Base-by-base conservation (phyloP, 2,113 vertebrate species). In the Taurulus bubalis region DNA sequence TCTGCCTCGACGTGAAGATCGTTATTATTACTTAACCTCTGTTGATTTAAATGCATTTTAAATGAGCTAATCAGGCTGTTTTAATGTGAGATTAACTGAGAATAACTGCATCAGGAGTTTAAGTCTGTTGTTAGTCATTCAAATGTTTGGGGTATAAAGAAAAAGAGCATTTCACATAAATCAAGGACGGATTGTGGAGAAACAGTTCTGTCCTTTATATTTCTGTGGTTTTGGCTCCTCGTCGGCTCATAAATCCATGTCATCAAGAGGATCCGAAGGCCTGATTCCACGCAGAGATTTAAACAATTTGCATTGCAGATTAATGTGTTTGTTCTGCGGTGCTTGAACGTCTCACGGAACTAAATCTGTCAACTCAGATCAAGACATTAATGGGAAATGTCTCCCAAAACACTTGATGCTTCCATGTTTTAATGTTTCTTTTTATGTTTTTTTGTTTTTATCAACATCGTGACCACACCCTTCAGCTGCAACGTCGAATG, bases 1-100 rank as follows among this genome's bases (percentile, higher is more conserved):
- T 85, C 82, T 69, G 80, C 71, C 69, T 91, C 68, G 28, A 83
- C 40, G 2, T 42, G 51, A 49, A 66, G 14, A 80, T 80, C 66
- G 65, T 51, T 71, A 30, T 78, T 24, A 77, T 74, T 58, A 28
- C 22, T 32, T 58, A 34, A 34, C 58, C 38, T 30, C 8, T 32
- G 11, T 66, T 38, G 7, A 68, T 77, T 64, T 16, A 14, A 40
- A 30, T 83, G 34, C 34, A n/a, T 30, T 77, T 60, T 60, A 28
- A 69, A 28, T 3, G 11, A 8, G 3, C 51, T 56, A 40, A 65
- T 58, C 68, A 26, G 10, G 3, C 1, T 3, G 9, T 45, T 70
- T 40, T 8, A 60, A 62, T 59, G 10, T 47, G 15, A 65, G n/a
- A n/a, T n/a, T n/a, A n/a, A n/a, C n/a, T n/a, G n/a, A n/a, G 8